phyloP scores from a whole-genome alignment of 2,888 invertebrate genomes.

The Perizoma affinitatum region DNA sequence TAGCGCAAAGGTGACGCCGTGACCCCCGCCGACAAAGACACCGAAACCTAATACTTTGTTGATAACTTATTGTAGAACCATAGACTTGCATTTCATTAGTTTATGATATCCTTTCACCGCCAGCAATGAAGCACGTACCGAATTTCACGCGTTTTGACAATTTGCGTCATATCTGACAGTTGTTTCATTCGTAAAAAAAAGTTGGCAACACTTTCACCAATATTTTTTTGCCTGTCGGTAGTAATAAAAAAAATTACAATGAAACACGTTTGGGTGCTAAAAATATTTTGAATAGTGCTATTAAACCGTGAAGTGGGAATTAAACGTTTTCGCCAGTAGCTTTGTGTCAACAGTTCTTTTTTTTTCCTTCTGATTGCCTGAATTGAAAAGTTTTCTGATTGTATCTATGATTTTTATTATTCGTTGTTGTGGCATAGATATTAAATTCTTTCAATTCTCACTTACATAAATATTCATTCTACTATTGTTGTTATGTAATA shows the following conservation, averaged over 20 bases:
- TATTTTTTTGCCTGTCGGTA: conserved; percentile 54
- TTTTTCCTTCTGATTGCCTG: conserved; percentile 15
- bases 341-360: conserved; percentile 26
- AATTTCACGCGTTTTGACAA: conserved; percentile 46
- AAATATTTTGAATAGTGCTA: conserved; percentile 56
- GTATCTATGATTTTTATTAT: conserved; percentile 7
- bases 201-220: conserved; percentile 65
- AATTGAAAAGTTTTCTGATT: conserved; percentile 31
- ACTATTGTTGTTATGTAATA: no score
- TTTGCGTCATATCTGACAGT: conserved; percentile 55
- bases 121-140: conserved; percentile 36
- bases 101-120: conserved; percentile 48
- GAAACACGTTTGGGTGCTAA: conserved; percentile 62
- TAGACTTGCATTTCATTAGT: conserved; percentile 30
- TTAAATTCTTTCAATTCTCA: conserved; percentile 6
- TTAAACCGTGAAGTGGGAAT: conserved; percentile 64
- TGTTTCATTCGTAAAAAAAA: conserved; percentile 51
- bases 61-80: conserved; percentile 43
- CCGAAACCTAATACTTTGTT: conserved; percentile 46
- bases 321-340: conserved; percentile 42
- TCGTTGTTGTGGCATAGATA: background rate
- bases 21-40: conserved; percentile 53
- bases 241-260: conserved; percentile 55
- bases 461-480: conserved; percentile 1
- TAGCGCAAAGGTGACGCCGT: conserved; percentile 63